phyloP scores from a whole-genome alignment of 2,797 vertebrate genomes.

The Mallotus villosus region DNA sequence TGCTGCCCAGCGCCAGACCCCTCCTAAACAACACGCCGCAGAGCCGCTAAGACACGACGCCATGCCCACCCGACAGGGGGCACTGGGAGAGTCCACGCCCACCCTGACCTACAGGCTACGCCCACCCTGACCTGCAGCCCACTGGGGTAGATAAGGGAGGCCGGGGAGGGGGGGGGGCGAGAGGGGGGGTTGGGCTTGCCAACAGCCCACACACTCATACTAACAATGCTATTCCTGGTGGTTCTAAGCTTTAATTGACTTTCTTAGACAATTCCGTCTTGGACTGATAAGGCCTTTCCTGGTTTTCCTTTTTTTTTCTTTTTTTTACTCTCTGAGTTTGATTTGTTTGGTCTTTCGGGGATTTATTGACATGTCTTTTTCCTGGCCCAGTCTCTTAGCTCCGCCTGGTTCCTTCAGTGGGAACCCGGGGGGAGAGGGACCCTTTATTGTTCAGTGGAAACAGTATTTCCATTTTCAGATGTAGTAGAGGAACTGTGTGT shows the following conservation, averaged over 20 bases:
- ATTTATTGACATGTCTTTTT: background rate
- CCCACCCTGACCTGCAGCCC: conserved; percentile 12
- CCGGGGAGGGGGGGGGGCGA: background rate
- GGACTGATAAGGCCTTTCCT: conserved; percentile 19
- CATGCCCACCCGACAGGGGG: conserved; percentile 46
- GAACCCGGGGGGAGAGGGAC: background rate
- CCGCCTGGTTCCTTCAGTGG: background rate
- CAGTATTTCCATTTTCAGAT: conserved; percentile 11
- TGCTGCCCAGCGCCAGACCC: conserved; percentile 41
- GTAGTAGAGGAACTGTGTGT: too few relatives aligned
- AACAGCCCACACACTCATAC: background rate
- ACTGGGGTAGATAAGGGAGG: conserved; percentile 12
- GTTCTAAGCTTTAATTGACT: conserved; percentile 31
- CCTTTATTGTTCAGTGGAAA: background rate
- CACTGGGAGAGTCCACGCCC: conserved; percentile 37
- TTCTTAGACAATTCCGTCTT: conserved; percentile 35
- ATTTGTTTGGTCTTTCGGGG: conserved; percentile 10
- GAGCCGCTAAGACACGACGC: conserved; percentile 30
- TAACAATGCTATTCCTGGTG: conserved; percentile 38
- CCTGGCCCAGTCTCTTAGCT: too few relatives aligned
- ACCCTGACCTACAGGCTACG: conserved; percentile 25
- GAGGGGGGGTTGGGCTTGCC: conserved; percentile 5
- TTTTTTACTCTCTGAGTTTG: conserved; percentile 6
- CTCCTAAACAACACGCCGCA: conserved; percentile 26
- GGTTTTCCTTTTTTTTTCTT: conserved; percentile 1